Base-by-base conservation (phyloP, 64 coral and sea anemone genomes). In the Actinia equina region DNA sequence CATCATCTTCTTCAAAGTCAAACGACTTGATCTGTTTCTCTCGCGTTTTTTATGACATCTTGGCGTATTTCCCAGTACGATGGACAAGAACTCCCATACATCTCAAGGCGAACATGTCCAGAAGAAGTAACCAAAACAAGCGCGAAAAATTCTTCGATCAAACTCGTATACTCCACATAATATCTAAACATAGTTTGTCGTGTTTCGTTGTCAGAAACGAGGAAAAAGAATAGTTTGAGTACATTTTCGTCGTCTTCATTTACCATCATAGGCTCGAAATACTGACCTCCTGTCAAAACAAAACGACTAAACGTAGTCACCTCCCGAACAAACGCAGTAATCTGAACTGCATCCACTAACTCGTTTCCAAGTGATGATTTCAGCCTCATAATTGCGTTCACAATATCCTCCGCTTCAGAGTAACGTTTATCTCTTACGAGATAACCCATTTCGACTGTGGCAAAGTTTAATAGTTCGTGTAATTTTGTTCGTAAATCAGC, bases 101-200 rank as follows among this genome's bases (percentile, higher is more conserved):
- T 95, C 23, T 95, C 94, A 25, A 95, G 61, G 42, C 88, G 90
- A 2, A 83, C 67, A 5, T 95, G 90, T 5, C 83, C 90, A 22
- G 91, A 60, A 17, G 84, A 64, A 5, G 62, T 95, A 6, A 88
- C 94, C 12, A 95, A 83, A 43, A 87, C 90, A 30, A 95, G n/a
- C 18, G 94, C 90, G 70, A 95, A 95, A 57, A 88, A 95, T 25
- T 95, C 90, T 42, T 95, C 94, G 41, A 95, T 88, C 64, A 95
- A 92, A 41, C 94, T 95, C 13, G 63, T 84, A 41, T 95, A 89
- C n/a, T 95, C 90, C 6, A 95, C 70, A 44, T 89, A 95, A 89
- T 95, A 95, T 16, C 87, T 88, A 45, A 87, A 71, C 17, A 87
- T 71, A 20, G 88, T 87, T n/a, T 95, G 43, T 12, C 90, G 55